Evolutionary conservation across 2,797 vertebrate species (phyloP), one percentile per base, ranked within the genome.

Genomic region (Rhinoraja longicauda): DNA sequence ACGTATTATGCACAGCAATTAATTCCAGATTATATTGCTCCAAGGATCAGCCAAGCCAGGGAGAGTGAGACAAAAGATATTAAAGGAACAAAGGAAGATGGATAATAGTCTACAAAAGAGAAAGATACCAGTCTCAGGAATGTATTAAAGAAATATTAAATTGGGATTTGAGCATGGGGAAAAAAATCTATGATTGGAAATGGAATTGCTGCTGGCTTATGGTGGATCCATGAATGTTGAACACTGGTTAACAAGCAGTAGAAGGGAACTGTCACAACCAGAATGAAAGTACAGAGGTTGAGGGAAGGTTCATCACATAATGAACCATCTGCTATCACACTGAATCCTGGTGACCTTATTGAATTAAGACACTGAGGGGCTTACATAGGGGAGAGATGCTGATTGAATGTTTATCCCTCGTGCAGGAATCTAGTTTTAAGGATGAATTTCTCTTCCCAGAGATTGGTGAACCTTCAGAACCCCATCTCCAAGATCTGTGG

Each of bases 131-230:
- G 53, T 59, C 26, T 15, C 26, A 62, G n/a, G 0, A 0, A 92
- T 81, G 95, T 94, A 73, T 93, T 64, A 92, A 93, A 93, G 0
- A 6, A 24, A 90, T 86, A 93, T 93, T 94, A 45, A 0, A 90
- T 70, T 36, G 3, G 36, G 64, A 70, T 32, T 62, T 88, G 17
- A 62, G 32, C n/a, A 32, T n/a, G 53, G 32, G 17, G 24, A 32
- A 21, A 5, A 64, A 39, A 64, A 39, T 70, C 64, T 26, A 8
- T 13, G 67, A 64, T 72, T 72, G 82, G 57, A 62, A 90, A 72
- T 6, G 9, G 12, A 90, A 32, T 72, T 90, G n/a, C 10, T 26
- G 67, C 88, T 90, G 88, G 88, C 67, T 70, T 70, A 90, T 70
- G 36, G 21, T 90, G 88, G 64, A 39, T 3, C 88, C 32, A 21